A percentile compares a stretch with the other conserved stretches of the same genome.
These are phyloP conservation scores for Cynodonichthys magdalenae DNA, from an alignment of 2,797 vertebrate species.

Conservation along the genomic window DNA sequence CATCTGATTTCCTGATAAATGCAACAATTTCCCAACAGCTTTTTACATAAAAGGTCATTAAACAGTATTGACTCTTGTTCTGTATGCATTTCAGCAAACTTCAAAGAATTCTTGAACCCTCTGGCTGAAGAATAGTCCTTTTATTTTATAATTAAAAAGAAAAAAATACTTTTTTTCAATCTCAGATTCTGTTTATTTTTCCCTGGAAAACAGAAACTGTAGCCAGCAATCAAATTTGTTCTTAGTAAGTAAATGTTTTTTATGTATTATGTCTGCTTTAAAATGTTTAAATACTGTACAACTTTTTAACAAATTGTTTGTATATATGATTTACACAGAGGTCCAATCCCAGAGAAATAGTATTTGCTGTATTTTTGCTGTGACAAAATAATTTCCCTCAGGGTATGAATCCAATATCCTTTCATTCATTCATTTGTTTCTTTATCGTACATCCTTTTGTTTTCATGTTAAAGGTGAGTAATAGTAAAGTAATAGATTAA, in stretches of 20 bases:
- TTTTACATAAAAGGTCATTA: constrained; percentile 8
- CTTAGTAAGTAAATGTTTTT: neutral
- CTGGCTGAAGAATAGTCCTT: neutral
- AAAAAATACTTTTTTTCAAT: neutral
- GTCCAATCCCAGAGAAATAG: neutral
- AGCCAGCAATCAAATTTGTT: neutral
- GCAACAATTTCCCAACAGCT: constrained; percentile 13
- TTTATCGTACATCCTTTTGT: too few relatives aligned
- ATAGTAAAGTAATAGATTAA: neutral
- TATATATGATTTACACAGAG: neutral
- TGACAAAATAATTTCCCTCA: neutral
- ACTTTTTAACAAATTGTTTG: neutral
- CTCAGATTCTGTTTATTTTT: neutral
- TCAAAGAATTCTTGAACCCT: constrained; percentile 3
- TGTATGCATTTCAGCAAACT: constrained; percentile 24
- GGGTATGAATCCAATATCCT: neutral
- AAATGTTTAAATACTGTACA: neutral
- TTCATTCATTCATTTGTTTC: too few relatives aligned
- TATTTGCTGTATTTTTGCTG: neutral
- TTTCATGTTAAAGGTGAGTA: neutral
- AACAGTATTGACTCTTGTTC: constrained; percentile 17
- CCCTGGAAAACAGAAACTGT: neutral
- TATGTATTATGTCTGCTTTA: neutral
- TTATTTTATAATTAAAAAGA: neutral
- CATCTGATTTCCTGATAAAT: constrained; percentile 23